A percentile compares a stretch with the other conserved stretches of the same genome.
Evolutionary conservation across 2,797 vertebrate genomes (phyloP).

Genomic region (Sciaenops ocellatus): DNA sequence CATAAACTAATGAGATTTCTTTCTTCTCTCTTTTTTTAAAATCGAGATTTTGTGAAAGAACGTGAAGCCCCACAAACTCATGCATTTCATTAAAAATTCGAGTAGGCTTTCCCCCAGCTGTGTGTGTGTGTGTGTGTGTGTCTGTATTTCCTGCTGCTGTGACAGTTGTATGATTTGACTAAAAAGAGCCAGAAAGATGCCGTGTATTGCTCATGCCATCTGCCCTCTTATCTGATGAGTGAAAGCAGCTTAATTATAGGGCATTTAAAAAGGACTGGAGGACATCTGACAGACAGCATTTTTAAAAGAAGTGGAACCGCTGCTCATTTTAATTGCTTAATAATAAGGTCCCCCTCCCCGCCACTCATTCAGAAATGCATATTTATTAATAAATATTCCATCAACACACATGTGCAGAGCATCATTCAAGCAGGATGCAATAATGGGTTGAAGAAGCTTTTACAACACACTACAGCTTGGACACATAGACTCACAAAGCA

Average conservation of each 20-base stretch:
- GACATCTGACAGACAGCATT: background rate
- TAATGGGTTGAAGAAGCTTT: background rate
- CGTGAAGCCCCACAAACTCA: background rate
- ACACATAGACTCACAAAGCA: background rate
- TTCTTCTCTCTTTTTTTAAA: background rate
- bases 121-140: too few species aligned
- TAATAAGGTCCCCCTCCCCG: background rate
- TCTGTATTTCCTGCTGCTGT: background rate
- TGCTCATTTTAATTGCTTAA: background rate
- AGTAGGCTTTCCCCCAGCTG: too few species aligned
- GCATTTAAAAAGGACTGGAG: slow-evolving; percentile 4
- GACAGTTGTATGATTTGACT: background rate
- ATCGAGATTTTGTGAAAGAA: background rate
- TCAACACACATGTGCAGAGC: background rate
- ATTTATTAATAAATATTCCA: slow-evolving; percentile 27
- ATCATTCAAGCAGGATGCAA: slow-evolving; percentile 19
- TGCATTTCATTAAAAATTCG: background rate
- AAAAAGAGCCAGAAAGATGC: slow-evolving; percentile 7
- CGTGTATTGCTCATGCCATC: slow-evolving; percentile 5
- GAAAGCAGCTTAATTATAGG: slow-evolving; percentile 32
- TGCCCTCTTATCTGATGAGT: slow-evolving; percentile 1
- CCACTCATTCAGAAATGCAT: slow-evolving; percentile 6
- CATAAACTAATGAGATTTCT: background rate
- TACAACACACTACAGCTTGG: too few species aligned
- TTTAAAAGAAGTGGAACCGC: background rate